Evolutionary conservation across 1,140 invertebrate species (phyloP).

Genomic region (Callitettix versicolor): DNA sequence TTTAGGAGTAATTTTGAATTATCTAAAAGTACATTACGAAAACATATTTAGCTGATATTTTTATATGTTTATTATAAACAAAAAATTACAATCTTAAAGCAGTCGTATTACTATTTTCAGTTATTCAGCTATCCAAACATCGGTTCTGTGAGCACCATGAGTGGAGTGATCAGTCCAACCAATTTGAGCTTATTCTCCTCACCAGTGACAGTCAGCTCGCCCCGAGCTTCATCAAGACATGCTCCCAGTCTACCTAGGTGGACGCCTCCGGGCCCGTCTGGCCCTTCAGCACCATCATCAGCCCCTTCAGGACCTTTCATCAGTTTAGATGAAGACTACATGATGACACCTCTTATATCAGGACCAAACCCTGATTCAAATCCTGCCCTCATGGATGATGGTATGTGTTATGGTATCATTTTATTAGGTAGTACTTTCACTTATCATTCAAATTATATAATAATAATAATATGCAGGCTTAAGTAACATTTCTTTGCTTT

Average conservation of each 20-base stretch:
- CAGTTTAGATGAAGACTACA: constrained; percentile 86
- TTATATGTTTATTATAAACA: too few species aligned
- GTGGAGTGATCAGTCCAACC: constrained; percentile 81
- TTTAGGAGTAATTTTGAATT: too few species aligned
- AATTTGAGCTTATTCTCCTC: constrained; percentile 82
- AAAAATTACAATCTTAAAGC: too few species aligned
- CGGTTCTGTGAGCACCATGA: constrained; percentile 58
- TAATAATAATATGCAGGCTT: too few species aligned
- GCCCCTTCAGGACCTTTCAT: constrained; percentile 46
- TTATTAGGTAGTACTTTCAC: too few species aligned
- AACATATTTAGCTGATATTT: too few species aligned
- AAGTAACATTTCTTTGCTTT: too few species aligned
- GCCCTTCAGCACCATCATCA: constrained; percentile 17
- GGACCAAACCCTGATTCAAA: constrained; percentile 25
- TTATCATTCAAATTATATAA: too few species aligned
- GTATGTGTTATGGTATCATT: constrained; percentile 13
- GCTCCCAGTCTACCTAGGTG: constrained; percentile 63
- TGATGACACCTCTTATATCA: constrained; percentile 65
- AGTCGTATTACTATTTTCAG: too few species aligned
- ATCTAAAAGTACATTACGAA: too few species aligned
- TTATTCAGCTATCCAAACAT: constrained; percentile 81
- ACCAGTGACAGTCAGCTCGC: constrained; percentile 34
- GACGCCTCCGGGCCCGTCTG: constrained; percentile 44
- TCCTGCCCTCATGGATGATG: constrained; percentile 27
- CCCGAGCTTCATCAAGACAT: constrained; percentile 53